Evolutionary conservation across 2,888 invertebrate species (phyloP).

Genomic region (Amphipoea lucens): DNA sequence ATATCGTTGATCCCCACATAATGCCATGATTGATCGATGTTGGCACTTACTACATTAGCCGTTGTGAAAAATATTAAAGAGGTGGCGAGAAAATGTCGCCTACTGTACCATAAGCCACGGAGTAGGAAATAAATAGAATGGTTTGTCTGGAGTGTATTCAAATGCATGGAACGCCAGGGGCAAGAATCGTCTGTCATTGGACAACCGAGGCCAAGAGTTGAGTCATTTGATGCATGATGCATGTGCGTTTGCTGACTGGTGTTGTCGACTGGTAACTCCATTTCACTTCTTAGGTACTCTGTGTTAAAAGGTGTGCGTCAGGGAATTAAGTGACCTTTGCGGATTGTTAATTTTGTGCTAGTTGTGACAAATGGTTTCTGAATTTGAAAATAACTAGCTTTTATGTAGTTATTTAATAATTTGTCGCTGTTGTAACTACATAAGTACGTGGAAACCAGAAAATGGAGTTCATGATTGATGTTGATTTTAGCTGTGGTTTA

Average conservation of each 20-base stretch:
- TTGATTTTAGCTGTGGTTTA: constrained; percentile 5
- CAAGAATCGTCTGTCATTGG: not conserved
- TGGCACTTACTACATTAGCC: constrained; percentile 82
- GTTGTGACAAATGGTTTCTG: constrained; percentile 58
- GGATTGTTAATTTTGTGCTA: constrained; percentile 41
- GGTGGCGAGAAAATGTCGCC: constrained; percentile 56
- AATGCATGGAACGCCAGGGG: not conserved
- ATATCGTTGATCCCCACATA: constrained; percentile 80
- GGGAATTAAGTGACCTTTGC: constrained; percentile 46
- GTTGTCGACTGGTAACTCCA: constrained; percentile 24
- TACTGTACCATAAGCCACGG: constrained; percentile 37
- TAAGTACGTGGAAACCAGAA: constrained; percentile 22
- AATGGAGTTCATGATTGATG: constrained; percentile 43
- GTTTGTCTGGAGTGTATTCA: constrained; percentile 14
- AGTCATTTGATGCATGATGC: not conserved
- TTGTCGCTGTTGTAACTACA: constrained; percentile 23
- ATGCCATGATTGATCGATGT: constrained; percentile 85
- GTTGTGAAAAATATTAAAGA: constrained; percentile 73
- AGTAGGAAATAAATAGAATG: constrained; percentile 39
- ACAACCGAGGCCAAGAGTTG: not conserved
- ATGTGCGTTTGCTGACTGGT: not conserved
- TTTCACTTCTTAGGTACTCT: constrained; percentile 35
- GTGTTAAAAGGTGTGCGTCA: constrained; percentile 32
- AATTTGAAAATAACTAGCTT: constrained; percentile 53
- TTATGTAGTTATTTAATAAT: constrained; percentile 44